Evolutionary conservation across 2,797 vertebrate species (phyloP).

Genomic region (Rhinogobio ventralis): DNA sequence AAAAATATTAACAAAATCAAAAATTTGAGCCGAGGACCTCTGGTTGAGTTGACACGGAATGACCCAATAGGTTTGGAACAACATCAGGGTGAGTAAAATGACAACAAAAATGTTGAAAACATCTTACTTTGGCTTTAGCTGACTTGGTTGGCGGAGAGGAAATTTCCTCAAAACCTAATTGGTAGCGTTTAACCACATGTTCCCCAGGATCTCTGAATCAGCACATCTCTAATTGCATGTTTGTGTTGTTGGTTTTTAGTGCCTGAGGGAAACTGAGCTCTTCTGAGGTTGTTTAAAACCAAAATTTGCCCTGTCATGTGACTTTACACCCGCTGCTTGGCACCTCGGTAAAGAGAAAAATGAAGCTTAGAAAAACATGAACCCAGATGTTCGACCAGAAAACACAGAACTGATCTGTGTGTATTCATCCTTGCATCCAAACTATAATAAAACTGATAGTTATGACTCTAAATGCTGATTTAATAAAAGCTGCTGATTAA

Average conservation of each 20-base stretch:
- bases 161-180: conserved; percentile 27
- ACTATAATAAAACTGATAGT: neutral
- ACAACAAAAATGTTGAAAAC: neutral
- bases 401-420: conserved; percentile 13
- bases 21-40: no score
- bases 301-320: conserved; percentile 64
- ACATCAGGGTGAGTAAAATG: neutral
- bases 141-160: neutral
- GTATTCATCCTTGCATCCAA: conserved; percentile 1
- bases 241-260: conserved; percentile 67
- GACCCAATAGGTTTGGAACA: no score
- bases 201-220: conserved; percentile 68
- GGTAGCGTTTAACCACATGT: conserved; percentile 37
- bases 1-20: no score
- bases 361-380: conserved; percentile 8
- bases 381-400: conserved; percentile 14
- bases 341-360: conserved; percentile 24
- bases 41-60: no score
- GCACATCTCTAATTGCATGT: conserved; percentile 75
- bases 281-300: conserved; percentile 64
- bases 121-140: neutral
- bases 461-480: neutral
- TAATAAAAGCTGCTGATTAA: no score
- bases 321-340: conserved; percentile 40
- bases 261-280: conserved; percentile 63